Evolutionary conservation across 1,140 invertebrate genomes (phyloP), one percentile per base, ranked within the genome.

Genomic region (Steinernema khuongi): DNA sequence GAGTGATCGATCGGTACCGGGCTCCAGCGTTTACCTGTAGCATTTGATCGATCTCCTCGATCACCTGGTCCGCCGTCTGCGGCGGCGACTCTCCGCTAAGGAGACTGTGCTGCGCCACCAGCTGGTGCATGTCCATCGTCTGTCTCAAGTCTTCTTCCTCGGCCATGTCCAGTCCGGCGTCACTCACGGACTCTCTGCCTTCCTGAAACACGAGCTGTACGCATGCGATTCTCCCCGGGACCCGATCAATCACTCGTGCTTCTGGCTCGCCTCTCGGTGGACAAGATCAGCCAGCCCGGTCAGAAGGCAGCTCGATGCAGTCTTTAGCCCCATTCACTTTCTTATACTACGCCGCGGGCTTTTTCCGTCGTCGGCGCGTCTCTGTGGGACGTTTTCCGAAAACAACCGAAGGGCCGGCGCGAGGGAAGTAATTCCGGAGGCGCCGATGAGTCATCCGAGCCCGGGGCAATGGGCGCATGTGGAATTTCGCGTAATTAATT

Each of bases 1-100:
- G n/a, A 41, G 7, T 41, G 36, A 22, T 22, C 7, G 26, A 14
- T 4, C 4, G 50, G 4, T 4, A 4, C 18, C 30, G 31, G 22
- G 4, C 18, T 31, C 44, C 32, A 66, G 50, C 26, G 36, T 31
- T 68, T 18, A 84, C 81, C 79, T 85, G 81, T 31, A 84, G 77
- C 68, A 84, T 84, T 68, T 85, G 81, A 70, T 84, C 83, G 68
- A 84, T 84, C 41, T 84, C 83, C 41, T 84, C 83, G 66, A 84
- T 84, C 11, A 84, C 83, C 75, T 85, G 80, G 73, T 84, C 83
- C 0, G 83, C 83, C 19, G 77, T 79, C 17, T 85, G 73, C 11
- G 84, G 84, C 11, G 80, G 80, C 1, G 72, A 72, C 1, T 84
- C 81, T 17, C 73, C 72, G 4, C 33, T 71, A 22, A 30, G 66